Evolutionary conservation across 2,888 invertebrate species (phyloP).

Genomic region (Litoditis marina): DNA sequence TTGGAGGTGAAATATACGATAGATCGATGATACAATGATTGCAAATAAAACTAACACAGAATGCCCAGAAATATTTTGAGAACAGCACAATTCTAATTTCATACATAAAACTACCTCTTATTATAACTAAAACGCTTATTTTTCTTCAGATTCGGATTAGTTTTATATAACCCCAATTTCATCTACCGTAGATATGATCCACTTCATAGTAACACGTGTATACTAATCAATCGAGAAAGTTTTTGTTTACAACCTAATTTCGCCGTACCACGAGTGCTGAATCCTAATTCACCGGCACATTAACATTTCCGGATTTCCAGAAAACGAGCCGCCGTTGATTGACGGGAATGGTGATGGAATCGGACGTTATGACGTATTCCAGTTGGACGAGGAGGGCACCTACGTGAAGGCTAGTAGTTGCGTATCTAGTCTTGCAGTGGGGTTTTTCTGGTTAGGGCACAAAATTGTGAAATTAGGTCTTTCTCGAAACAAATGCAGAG

Average conservation of each 20-base stretch:
- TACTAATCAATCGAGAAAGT: too few species aligned
- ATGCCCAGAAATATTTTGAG: too few species aligned
- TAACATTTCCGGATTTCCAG: conserved; percentile 39
- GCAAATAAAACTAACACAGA: neutral
- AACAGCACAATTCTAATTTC: too few species aligned
- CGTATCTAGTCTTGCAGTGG: neutral
- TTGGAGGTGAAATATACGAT: conserved; percentile 68
- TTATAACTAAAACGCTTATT: too few species aligned
- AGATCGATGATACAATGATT: neutral
- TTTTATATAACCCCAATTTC: too few species aligned
- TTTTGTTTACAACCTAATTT: too few species aligned
- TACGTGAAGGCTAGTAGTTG: conserved; percentile 68
- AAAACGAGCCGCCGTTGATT: conserved; percentile 65
- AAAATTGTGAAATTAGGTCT: neutral
- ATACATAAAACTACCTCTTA: too few species aligned
- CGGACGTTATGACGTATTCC: conserved; percentile 73
- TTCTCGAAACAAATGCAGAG: neutral
- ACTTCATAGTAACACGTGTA: too few species aligned
- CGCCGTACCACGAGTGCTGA: too few species aligned
- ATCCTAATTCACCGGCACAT: neutral
- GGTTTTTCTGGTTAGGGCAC: too few species aligned
- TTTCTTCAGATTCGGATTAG: too few species aligned
- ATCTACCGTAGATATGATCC: too few species aligned
- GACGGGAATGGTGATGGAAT: conserved; percentile 73
- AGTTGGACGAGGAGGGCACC: conserved; percentile 68